These are phyloP conservation scores for Torymus tubicola DNA, from an alignment of 2,888 invertebrate species.

Conservation along the genomic window DNA sequence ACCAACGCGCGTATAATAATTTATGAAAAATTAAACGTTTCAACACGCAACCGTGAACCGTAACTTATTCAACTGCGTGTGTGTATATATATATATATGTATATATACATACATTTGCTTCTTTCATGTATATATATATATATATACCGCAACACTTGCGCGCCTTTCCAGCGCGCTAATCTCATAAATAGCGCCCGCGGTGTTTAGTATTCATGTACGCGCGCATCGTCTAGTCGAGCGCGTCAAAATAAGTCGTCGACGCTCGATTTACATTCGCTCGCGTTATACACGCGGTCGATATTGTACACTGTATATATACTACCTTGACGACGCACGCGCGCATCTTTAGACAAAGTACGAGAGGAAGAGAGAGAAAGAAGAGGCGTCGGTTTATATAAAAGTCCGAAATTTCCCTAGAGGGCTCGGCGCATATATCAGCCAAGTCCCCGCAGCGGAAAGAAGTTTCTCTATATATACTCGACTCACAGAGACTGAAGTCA, in stretches of 20 bases:
- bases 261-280: conserved; percentile 43
- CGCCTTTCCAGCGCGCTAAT: background rate
- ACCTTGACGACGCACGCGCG: conserved; percentile 30
- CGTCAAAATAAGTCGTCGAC: conserved; percentile 41
- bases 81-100: no score
- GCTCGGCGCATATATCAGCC: conserved; percentile 64
- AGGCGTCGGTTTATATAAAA: conserved; percentile 63
- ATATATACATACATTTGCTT: no score
- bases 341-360: conserved; percentile 1
- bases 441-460: conserved; percentile 57
- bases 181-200: conserved; percentile 12
- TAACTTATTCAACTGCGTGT: no score
- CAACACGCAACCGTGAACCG: no score
- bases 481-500: conserved; percentile 55
- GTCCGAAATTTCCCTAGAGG: conserved; percentile 69
- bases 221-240: background rate
- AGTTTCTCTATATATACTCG: conserved; percentile 57
- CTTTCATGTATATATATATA: no score
- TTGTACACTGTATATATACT: background rate
- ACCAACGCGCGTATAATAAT: no score
- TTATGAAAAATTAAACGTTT: no score
- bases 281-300: conserved; percentile 50
- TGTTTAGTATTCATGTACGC: conserved; percentile 9
- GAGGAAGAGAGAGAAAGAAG: background rate
- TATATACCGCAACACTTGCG: no score